Evolutionary conservation across 2,797 vertebrate genomes (phyloP).

Genomic region (Silurus lanzhouensis): DNA sequence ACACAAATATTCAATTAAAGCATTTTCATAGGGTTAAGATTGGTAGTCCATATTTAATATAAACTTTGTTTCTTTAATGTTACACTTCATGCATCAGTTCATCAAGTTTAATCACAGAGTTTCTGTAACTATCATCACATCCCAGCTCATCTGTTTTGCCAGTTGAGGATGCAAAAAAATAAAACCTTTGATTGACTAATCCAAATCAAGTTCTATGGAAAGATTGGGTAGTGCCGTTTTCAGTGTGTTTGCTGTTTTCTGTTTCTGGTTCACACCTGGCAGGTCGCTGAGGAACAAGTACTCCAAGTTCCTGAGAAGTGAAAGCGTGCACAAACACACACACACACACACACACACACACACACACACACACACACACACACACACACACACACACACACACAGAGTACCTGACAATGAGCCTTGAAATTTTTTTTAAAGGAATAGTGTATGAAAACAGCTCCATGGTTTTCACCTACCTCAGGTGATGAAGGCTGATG

Average conservation of each 20-base stretch:
- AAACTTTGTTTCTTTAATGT: constrained; percentile 8
- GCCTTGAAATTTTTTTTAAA: background rate
- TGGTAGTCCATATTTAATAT: background rate
- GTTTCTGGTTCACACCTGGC: constrained; percentile 83
- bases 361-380: background rate
- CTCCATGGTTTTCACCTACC: constrained; percentile 63
- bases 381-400: background rate
- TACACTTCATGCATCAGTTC: background rate
- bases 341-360: background rate
- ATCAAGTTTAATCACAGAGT: background rate
- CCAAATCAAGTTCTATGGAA: constrained; percentile 80
- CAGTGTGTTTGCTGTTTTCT: constrained; percentile 73
- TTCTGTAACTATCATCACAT: background rate
- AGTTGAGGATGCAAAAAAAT: background rate
- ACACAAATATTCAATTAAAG: background rate
- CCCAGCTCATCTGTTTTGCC: background rate
- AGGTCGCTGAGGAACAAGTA: constrained; percentile 90
- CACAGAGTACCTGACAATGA: background rate
- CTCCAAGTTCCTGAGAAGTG: constrained; percentile 83
- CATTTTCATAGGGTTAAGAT: too few relatives aligned
- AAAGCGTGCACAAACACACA: background rate
- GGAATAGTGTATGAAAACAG: background rate
- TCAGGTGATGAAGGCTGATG: constrained; percentile 82
- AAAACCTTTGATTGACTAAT: constrained; percentile 62
- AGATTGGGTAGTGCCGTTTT: constrained; percentile 82